Conservation (phyloP, 1,140 invertebrate genomes). For the Leptopilina clavipes region DNA sequence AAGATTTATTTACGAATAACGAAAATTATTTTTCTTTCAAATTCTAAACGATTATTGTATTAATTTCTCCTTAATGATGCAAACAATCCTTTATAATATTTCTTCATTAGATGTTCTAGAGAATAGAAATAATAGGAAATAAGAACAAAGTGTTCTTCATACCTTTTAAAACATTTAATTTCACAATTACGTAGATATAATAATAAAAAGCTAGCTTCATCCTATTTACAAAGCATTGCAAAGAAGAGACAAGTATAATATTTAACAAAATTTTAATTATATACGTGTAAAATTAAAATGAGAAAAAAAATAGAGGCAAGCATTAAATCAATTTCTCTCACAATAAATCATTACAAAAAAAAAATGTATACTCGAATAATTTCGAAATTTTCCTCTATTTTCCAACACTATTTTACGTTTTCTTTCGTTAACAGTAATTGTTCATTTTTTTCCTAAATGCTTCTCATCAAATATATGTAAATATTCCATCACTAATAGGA, state of each 20-base stretch:
- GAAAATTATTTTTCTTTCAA: too few species aligned
- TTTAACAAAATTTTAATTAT: neutral
- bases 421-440: too few species aligned
- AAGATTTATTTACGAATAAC: too few species aligned
- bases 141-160: neutral
- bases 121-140: neutral
- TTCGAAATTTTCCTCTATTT: too few species aligned
- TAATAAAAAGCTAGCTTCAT: constrained; percentile 12
- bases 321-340: neutral
- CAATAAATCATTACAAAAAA: neutral
- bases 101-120: neutral
- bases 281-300: neutral
- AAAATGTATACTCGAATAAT: too few species aligned
- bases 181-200: neutral
- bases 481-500: too few species aligned
- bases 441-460: too few species aligned
- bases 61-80: too few species aligned
- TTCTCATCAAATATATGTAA: neutral
- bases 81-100: too few species aligned
- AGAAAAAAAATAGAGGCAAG: neutral
- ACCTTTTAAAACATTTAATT: neutral
- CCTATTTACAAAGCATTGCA: constrained; percentile 22
- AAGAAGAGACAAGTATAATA: constrained; percentile 32
- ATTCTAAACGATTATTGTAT: too few species aligned
- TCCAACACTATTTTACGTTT: too few species aligned